A percentile compares a stretch with the other conserved stretches of the same genome.
These are phyloP conservation scores for Drosophila prosaltans DNA, from an alignment of 1,140 invertebrate genomes.

Conservation along the genomic window DNA sequence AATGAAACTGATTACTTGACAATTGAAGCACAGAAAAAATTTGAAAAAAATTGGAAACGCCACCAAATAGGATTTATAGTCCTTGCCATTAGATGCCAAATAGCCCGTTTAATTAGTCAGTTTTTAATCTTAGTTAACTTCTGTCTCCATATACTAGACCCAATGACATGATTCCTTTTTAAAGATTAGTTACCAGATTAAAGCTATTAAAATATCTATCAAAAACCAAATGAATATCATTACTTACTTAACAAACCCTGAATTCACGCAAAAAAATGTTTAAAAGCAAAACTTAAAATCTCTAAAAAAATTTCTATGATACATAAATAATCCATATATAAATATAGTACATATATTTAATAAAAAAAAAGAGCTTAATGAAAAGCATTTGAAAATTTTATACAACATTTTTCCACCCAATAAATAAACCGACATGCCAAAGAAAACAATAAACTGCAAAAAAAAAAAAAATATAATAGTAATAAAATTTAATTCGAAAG, in stretches of 20 bases:
- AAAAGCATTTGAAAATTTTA: conserved; percentile 41
- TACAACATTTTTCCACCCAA: conserved; percentile 20
- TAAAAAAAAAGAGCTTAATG: conserved; percentile 36
- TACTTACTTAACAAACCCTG: background rate
- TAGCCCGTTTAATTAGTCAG: no score
- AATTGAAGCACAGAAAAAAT: no score
- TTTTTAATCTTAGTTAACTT: no score
- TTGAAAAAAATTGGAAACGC: no score
- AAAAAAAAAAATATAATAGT: background rate
- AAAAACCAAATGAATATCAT: background rate
- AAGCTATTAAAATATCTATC: no score
- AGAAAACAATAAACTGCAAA: background rate
- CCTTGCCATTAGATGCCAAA: no score
- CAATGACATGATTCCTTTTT: no score
- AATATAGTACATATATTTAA: background rate
- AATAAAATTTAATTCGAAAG: background rate
- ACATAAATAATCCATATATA: conserved; percentile 1
- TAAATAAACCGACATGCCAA: background rate
- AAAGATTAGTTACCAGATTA: no score
- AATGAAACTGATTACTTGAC: background rate
- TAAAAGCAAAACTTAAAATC: background rate
- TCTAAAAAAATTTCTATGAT: background rate
- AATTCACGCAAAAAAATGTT: background rate
- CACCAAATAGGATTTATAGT: no score
- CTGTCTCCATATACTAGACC: no score